Evolutionary conservation across 2,797 vertebrate species (phyloP), one percentile per base, ranked within the genome.

Genomic region (Syndactyla subalaris): DNA sequence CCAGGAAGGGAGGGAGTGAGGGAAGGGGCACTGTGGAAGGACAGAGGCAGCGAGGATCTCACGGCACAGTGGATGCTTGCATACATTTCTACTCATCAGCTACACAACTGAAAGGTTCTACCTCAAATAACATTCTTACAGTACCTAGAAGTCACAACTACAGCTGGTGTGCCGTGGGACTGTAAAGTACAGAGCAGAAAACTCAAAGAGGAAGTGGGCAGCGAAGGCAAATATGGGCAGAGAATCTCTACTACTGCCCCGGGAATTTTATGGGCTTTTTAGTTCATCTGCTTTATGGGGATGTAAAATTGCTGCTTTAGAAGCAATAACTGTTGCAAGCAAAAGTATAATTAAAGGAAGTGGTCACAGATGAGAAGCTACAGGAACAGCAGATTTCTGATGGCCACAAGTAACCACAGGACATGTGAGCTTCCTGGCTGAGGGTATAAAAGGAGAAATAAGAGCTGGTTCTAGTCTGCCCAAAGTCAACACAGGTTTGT

Each of bases 201-300:
- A 45, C 38, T 19, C 0, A 0, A 68, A 58, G 43, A 32, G 24
- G 12, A 81, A 45, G 27, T 19, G 51, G 51, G 43, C 70, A 61
- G 17, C 0, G 0, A 1, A 4, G 66, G 18, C 32, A 58, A 24
- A 46, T 36, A 7, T 0, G 8, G n/a, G 10, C 46, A 45, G n/a
- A 66, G 67, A 58, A 14, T 15, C 24, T 85, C 18, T 32, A 13
- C 41, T 55, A 5, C 55, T 34, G 57, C 29, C 41, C 13, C 46
- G 62, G 36, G 14, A 72, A 48, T 68, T 92, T 65, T 32, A 41
- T 15, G 51, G 66, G 74, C 39, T 70, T 82, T 91, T 89, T 55
- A 78, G 54, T 51, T 78, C 4, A 0, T 46, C 34, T 75, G 52
- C n/a, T 90, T 80, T 88, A 62, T 6, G 9, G 14, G 2, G 2